Base-by-base conservation (phyloP, 2,888 invertebrate genomes). In the Morpho deidamia region DNA sequence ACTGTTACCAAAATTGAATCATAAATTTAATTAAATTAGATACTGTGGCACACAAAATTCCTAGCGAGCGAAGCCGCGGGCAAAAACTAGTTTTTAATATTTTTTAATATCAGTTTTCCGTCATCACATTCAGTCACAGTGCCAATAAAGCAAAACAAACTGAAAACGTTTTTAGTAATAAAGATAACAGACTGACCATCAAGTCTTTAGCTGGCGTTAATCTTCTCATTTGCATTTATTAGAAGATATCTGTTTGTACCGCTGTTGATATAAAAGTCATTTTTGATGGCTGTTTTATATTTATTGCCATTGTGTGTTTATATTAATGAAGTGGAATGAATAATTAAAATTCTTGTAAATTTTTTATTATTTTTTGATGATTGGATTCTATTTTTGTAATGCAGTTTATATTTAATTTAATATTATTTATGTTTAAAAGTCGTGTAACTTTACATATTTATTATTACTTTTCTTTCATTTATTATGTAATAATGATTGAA, bases 151-250 rank as follows among this genome's bases (percentile, higher is more conserved):
- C 23, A 39, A 39, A 11, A 39, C n/a, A 39, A 10, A 11, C n/a
- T n/a, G 11, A 10, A 56, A 46, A 52, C 55, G 58, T 53, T 56
- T 53, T 51, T 48, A 56, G 53, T 53, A 56, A 59, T 59, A 56
- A 56, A 59, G 59, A 59, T 59, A 56, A 56, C 51, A 44, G 37
- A 37, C 43, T 55, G 49, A 59, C 48, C 51, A 51, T 48, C 10
- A 41, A 44, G 39, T 56, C 48, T 59, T 51, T 39, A 39, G 41
- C 44, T 39, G 56, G 56, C 56, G 51, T 53, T 59, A 56, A 59
- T 59, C 53, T 53, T 7, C 35, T 53, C 41, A 59, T 59, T 59
- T 53, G 48, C 59, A 59, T 59, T 50, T 53, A 59, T 56, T 59
- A 59, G 53, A 51, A 41, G 53, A 44, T 40, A 43, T 35, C 44